phyloP scores from a whole-genome alignment of 2,113 vertebrate genomes.

The Agelaius phoeniceus region DNA sequence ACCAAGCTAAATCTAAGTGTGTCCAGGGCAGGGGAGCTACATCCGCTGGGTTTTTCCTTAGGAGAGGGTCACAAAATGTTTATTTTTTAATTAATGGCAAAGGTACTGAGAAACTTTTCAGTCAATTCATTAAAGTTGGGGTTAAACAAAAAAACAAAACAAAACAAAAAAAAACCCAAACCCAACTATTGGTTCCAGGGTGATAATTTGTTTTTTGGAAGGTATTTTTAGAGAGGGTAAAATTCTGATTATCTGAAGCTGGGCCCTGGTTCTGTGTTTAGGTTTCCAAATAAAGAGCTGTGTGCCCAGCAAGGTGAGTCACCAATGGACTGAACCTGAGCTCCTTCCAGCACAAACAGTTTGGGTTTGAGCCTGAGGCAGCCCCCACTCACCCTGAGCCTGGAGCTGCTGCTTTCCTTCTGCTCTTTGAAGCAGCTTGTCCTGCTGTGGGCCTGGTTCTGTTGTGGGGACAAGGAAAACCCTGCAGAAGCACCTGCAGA shows the following conservation, averaged over 20 bases:
- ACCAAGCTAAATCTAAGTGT: slow-evolving; percentile 14
- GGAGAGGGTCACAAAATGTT: not conserved
- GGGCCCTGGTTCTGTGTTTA: not conserved
- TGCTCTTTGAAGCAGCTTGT: not conserved
- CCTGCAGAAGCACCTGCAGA: not conserved
- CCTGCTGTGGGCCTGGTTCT: not conserved
- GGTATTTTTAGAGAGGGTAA: not conserved
- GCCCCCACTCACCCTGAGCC: not conserved
- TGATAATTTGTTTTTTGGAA: not conserved
- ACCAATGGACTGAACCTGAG: not conserved
- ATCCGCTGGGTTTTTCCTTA: not conserved
- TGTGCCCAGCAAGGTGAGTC: not conserved
- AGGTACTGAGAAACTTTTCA: not conserved
- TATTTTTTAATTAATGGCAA: not conserved
- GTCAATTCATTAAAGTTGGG: not conserved
- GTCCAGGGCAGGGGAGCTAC: not conserved
- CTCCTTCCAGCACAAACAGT: not conserved
- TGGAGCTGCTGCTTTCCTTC: not conserved
- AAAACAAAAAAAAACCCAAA: not conserved
- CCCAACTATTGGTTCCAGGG: not conserved
- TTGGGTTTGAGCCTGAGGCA: not conserved
- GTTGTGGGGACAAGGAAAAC: not conserved
- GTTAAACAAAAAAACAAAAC: not conserved
- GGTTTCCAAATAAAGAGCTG: not conserved
- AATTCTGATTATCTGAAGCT: not conserved